These are phyloP conservation scores for Subacronicta megacephala DNA, from an alignment of 2,888 invertebrate species.

Conservation along the genomic window DNA sequence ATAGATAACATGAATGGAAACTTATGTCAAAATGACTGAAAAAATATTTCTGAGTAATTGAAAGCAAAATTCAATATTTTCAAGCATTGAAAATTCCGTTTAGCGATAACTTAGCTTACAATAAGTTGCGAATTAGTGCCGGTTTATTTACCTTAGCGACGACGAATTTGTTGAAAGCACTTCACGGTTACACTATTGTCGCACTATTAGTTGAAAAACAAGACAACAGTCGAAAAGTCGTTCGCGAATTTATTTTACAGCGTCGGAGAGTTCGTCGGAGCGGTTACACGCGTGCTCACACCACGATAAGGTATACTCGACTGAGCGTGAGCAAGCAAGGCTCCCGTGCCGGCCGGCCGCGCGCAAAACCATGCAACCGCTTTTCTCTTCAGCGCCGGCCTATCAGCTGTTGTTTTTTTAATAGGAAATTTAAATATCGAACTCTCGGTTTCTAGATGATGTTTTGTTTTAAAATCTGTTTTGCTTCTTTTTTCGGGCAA, in stretches of 20 bases:
- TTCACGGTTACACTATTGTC: conserved; percentile 47
- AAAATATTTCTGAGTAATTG: background rate
- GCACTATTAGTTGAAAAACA: conserved; percentile 48
- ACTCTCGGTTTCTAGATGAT: background rate
- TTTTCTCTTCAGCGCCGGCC: conserved; percentile 35
- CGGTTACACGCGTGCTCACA: conserved; percentile 44
- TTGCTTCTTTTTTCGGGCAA: too few relatives aligned
- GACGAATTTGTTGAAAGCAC: conserved; percentile 38
- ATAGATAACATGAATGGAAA: conserved; percentile 16
- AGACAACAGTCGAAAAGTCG: conserved; percentile 39
- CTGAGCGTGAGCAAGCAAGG: too few relatives aligned
- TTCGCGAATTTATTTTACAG: conserved; percentile 48
- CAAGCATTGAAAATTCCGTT: conserved; percentile 4
- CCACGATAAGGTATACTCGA: conserved; percentile 19
- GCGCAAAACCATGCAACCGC: conserved; percentile 39
- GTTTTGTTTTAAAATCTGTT: too few relatives aligned
- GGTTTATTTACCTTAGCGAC: conserved; percentile 52
- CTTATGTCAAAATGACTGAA: background rate
- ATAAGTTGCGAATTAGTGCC: conserved; percentile 34
- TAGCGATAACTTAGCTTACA: conserved; percentile 23
- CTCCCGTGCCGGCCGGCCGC: too few relatives aligned
- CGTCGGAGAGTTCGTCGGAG: conserved; percentile 22
- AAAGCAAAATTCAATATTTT: conserved; percentile 4
- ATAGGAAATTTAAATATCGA: too few relatives aligned
- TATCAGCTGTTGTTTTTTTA: conserved; percentile 13